Base-by-base conservation (phyloP, 2,797 vertebrate species). In the Gila robusta region DNA sequence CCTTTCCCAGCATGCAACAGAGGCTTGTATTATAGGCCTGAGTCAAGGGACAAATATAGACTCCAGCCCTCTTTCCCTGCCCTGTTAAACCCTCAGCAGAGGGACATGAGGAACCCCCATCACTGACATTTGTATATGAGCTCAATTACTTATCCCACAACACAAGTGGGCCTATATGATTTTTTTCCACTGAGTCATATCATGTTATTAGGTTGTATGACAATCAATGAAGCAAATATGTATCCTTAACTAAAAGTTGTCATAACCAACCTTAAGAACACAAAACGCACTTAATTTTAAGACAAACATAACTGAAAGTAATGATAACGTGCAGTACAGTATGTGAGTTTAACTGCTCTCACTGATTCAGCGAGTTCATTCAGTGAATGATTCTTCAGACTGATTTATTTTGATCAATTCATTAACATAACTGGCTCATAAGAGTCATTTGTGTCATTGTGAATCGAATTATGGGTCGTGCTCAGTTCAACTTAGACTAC, bases 1-100 rank as follows among this genome's bases (percentile, higher is more conserved):
- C 92, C 92, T 96, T 93, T 93, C 86, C 87, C 89, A 87, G 88
- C 81, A 92, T 92, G 93, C 88, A 90, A 83, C 78, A 92, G 94
- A 89, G 91, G 86, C 37, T 85, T 88, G 88, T 73, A 85, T 89
- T 91, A 91, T 86, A 56, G 67, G 81, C 23, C 52, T 85, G 89
- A 89, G 83, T 89, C 90, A 90, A 70, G 69, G 81, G 85, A 84
- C 85, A 89, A 91, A 92, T 91, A 91, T 92, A 92, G 88, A 87
- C 49, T 64, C 49, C 37, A 85, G 21, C 47, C 49, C 54, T 74
- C 16, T 67, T 80, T n/a, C 54, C 35, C 47, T 35, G 32, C 39
- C 76, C 26, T 12, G 37, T 49, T 71, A 56, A 81, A 80, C 32
- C 71, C 56, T 81, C 21, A 83, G 62, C 35, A 78, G 54, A 21